phyloP scores from a whole-genome alignment of 2,113 vertebrate genomes.

The Nymphicus hollandicus region DNA sequence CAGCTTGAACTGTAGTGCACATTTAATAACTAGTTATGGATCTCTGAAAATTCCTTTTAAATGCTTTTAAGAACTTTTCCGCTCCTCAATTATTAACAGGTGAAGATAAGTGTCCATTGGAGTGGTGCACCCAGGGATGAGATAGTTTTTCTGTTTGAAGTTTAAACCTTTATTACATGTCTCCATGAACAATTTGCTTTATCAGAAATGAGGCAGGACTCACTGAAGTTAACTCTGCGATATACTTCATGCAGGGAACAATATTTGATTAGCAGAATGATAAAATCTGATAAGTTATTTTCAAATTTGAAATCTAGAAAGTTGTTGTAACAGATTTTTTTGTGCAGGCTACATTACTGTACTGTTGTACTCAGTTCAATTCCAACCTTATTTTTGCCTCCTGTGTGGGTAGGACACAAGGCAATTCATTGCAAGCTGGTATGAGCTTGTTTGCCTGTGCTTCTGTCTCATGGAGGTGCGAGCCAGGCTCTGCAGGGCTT shows the following conservation, averaged over 20 bases:
- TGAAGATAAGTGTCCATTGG: background rate
- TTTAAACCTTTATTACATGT: background rate
- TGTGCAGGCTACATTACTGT: background rate
- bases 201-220: background rate
- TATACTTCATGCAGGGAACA: background rate
- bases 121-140: background rate
- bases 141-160: background rate
- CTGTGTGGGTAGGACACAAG: background rate
- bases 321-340: background rate
- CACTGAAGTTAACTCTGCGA: background rate
- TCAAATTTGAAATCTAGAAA: background rate
- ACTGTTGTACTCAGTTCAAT: background rate
- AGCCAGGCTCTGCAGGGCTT: slow-evolving; percentile 29
- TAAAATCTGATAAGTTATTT: background rate
- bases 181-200: background rate
- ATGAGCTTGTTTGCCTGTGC: slow-evolving; percentile 5
- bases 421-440: background rate
- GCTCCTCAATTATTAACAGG: background rate
- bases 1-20: background rate
- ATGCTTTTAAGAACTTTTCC: slow-evolving; percentile 18
- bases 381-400: background rate
- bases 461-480: background rate
- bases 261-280: background rate
- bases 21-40: background rate
- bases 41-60: background rate